Evolutionary conservation across 2,113 vertebrate genomes (phyloP).

Genomic region (Scomber scombrus): DNA sequence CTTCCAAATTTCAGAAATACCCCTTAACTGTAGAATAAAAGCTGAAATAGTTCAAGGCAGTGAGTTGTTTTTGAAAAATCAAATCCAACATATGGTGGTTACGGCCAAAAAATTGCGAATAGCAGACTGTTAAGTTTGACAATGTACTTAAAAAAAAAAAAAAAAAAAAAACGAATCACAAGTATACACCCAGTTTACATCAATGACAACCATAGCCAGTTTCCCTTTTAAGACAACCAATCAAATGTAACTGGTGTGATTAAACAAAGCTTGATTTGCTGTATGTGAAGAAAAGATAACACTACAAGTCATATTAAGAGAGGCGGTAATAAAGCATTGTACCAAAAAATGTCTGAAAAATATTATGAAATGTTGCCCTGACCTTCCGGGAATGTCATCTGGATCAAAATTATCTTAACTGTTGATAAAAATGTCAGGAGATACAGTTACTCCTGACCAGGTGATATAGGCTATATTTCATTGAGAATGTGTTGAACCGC

Average conservation of each 20-base stretch:
- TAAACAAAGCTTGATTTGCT: slow-evolving; percentile 3
- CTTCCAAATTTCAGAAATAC: background rate
- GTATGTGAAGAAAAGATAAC: background rate
- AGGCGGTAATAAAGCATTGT: slow-evolving; percentile 3
- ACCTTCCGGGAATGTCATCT: slow-evolving; percentile 49
- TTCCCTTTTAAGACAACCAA: slow-evolving; percentile 21
- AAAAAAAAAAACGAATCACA: background rate
- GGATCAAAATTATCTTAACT: slow-evolving; percentile 47
- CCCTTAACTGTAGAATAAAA: background rate
- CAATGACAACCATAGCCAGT: background rate
- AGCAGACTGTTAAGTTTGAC: background rate
- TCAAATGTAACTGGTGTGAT: slow-evolving; percentile 20
- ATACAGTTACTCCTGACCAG: background rate
- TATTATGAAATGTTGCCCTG: slow-evolving; percentile 47
- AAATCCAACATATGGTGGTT: background rate
- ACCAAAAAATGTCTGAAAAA: slow-evolving; percentile 35
- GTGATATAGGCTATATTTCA: slow-evolving; percentile 42
- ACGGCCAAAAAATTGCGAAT: background rate
- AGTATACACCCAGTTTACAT: slow-evolving; percentile 2
- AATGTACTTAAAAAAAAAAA: background rate
- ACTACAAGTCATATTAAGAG: background rate
- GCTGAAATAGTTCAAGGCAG: background rate
- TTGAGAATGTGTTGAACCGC: slow-evolving; percentile 36
- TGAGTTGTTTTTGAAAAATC: background rate
- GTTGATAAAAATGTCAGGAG: slow-evolving; percentile 58